These are phyloP conservation scores for Paramisgurnus dabryanus DNA, from an alignment of 2,113 vertebrate genomes.

Conservation along the genomic window DNA sequence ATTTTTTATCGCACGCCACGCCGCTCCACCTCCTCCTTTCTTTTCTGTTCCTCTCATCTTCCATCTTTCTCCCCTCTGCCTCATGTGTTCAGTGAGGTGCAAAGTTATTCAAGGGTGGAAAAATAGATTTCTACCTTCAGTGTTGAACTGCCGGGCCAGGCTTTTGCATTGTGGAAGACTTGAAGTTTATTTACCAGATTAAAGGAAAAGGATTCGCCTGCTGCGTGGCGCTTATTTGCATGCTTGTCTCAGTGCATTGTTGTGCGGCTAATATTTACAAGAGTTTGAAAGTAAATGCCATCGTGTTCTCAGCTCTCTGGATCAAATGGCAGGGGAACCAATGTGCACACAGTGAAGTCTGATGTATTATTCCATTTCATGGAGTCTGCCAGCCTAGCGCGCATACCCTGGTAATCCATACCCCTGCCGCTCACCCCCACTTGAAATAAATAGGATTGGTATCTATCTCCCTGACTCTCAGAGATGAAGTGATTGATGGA, in stretches of 20 bases:
- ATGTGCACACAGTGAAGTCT: slow-evolving; percentile 53
- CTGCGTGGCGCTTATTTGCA: slow-evolving; percentile 34
- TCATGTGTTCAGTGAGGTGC: slow-evolving; percentile 78
- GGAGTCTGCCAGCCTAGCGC: slow-evolving; percentile 51
- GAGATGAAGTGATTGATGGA: slow-evolving; percentile 60
- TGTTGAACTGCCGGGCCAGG: slow-evolving; percentile 72
- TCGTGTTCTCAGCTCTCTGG: slow-evolving; percentile 58
- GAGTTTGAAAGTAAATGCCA: slow-evolving; percentile 65
- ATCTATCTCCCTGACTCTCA: slow-evolving; percentile 55
- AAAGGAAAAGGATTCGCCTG: slow-evolving; percentile 65
- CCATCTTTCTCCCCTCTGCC: slow-evolving; percentile 62
- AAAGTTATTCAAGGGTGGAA: slow-evolving; percentile 75
- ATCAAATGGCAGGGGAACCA: slow-evolving; percentile 56
- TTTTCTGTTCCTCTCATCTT: slow-evolving; percentile 59
- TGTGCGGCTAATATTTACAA: slow-evolving; percentile 66
- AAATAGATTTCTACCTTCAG: slow-evolving; percentile 72
- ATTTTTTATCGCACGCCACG: slow-evolving; percentile 60
- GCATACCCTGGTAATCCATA: slow-evolving; percentile 56
- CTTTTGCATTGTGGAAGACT: slow-evolving; percentile 73
- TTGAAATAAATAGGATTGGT: slow-evolving; percentile 58
- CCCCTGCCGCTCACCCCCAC: slow-evolving; percentile 45
- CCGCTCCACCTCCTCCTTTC: neutral
- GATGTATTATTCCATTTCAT: slow-evolving; percentile 62
- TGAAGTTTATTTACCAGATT: slow-evolving; percentile 76
- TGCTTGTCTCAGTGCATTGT: slow-evolving; percentile 66